Conservation (phyloP, 2,113 vertebrate species). For the Hymenochirus boettgeri region DNA sequence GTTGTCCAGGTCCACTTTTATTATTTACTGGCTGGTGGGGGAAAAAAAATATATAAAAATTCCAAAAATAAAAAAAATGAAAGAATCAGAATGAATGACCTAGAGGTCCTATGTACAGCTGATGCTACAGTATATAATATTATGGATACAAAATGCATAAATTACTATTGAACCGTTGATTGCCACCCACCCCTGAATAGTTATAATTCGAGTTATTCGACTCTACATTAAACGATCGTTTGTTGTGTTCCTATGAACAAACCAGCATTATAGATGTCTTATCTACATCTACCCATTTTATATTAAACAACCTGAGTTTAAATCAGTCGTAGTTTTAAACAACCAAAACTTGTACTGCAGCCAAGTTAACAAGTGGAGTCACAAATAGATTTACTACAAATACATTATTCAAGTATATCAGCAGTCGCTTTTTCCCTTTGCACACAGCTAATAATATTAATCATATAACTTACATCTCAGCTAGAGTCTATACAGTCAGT, state of each 20-base stretch:
- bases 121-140: slow-evolving; percentile 49
- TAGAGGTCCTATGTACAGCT: slow-evolving; percentile 62
- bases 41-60: too few relatives aligned
- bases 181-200: slow-evolving; percentile 45
- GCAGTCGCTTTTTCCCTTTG: slow-evolving; percentile 61
- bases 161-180: slow-evolving; percentile 49
- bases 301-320: slow-evolving; percentile 80
- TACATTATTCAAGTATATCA: slow-evolving; percentile 73
- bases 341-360: slow-evolving; percentile 68
- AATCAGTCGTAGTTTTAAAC: slow-evolving; percentile 77
- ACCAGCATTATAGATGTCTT: slow-evolving; percentile 70
- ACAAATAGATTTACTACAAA: slow-evolving; percentile 83
- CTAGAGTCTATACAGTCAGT: slow-evolving; percentile 69
- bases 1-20: slow-evolving; percentile 65
- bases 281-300: slow-evolving; percentile 57
- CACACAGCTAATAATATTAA: slow-evolving; percentile 77
- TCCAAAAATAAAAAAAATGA: slow-evolving; percentile 6
- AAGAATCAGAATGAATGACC: slow-evolving; percentile 53
- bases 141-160: slow-evolving; percentile 56
- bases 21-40: slow-evolving; percentile 62
- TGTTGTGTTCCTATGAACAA: slow-evolving; percentile 63
- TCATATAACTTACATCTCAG: slow-evolving; percentile 60
- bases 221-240: slow-evolving; percentile 56
- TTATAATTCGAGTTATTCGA: slow-evolving; percentile 48
- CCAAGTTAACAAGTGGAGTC: slow-evolving; percentile 81